These are phyloP conservation scores for Dipodomys stephensi DNA, from an alignment of 2,113 vertebrate species.

Conservation along the genomic window DNA sequence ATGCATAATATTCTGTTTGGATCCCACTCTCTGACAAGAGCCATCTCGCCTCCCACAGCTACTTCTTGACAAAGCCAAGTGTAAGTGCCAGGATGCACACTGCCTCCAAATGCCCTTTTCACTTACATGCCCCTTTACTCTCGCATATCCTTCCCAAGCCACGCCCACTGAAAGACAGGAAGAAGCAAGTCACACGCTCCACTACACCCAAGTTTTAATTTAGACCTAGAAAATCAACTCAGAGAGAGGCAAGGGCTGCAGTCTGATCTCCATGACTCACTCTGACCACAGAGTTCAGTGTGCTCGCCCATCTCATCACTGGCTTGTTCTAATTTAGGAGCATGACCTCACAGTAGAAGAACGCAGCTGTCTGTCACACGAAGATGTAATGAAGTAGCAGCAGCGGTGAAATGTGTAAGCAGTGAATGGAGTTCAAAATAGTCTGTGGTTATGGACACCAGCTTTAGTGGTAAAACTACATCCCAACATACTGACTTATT, in stretches of 20 bases:
- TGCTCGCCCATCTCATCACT: background rate
- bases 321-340: slow-evolving; percentile 51
- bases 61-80: slow-evolving; percentile 22
- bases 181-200: slow-evolving; percentile 11
- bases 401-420: background rate
- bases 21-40: slow-evolving; percentile 19
- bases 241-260: background rate
- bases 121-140: background rate
- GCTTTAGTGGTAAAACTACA: background rate
- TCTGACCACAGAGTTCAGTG: slow-evolving; percentile 21
- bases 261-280: slow-evolving; percentile 52
- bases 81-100: background rate
- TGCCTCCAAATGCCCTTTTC: slow-evolving; percentile 15
- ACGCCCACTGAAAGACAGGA: background rate
- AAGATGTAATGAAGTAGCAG: background rate
- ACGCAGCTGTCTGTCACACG: background rate
- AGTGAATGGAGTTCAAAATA: background rate
- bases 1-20: background rate
- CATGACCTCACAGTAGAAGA: slow-evolving; percentile 28
- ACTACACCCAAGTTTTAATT: slow-evolving; percentile 41
- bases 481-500: background rate
- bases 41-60: background rate
- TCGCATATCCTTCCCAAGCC: slow-evolving; percentile 6
- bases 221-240: slow-evolving; percentile 49
- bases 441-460: background rate